phyloP scores from a whole-genome alignment of 2,888 invertebrate genomes.

The Leptopterna dolabrata region DNA sequence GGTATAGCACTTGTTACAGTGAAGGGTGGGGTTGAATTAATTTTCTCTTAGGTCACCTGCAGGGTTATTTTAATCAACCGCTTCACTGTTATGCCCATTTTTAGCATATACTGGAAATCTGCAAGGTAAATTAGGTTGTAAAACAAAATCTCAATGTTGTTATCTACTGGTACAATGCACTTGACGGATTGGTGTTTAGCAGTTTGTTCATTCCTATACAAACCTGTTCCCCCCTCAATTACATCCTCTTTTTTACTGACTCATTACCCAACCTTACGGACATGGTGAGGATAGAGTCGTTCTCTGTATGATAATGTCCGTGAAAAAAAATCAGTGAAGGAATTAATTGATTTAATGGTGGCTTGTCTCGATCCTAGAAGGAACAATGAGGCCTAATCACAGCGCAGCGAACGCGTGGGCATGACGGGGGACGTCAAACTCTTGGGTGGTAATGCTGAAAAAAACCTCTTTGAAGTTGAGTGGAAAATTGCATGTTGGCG shows the following conservation, averaged over 20 bases:
- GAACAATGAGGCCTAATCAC: conserved; percentile 2
- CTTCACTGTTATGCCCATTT: too few relatives aligned
- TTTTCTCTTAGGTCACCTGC: too few relatives aligned
- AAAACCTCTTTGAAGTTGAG: conserved; percentile 6
- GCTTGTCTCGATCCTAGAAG: not conserved
- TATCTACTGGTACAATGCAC: too few relatives aligned
- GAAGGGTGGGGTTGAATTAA: too few relatives aligned
- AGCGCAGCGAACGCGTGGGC: not conserved
- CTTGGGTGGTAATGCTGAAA: not conserved
- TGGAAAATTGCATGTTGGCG: conserved; percentile 8
- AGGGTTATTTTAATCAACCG: too few relatives aligned
- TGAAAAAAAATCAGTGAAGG: not conserved
- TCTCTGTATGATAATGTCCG: not conserved
- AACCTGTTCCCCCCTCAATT: not conserved
- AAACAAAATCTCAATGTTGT: too few relatives aligned
- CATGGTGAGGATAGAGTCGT: not conserved
- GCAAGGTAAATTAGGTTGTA: too few relatives aligned
- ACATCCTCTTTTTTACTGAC: not conserved
- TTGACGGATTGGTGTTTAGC: too few relatives aligned
- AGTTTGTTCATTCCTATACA: too few relatives aligned
- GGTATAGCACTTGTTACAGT: too few relatives aligned
- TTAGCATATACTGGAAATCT: too few relatives aligned
- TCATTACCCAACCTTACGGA: not conserved
- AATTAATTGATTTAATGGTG: conserved; percentile 3
- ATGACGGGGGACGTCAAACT: not conserved